These are phyloP conservation scores for Astatoreochromis straeleni DNA, from an alignment of 2,113 vertebrate genomes.

Conservation along the genomic window DNA sequence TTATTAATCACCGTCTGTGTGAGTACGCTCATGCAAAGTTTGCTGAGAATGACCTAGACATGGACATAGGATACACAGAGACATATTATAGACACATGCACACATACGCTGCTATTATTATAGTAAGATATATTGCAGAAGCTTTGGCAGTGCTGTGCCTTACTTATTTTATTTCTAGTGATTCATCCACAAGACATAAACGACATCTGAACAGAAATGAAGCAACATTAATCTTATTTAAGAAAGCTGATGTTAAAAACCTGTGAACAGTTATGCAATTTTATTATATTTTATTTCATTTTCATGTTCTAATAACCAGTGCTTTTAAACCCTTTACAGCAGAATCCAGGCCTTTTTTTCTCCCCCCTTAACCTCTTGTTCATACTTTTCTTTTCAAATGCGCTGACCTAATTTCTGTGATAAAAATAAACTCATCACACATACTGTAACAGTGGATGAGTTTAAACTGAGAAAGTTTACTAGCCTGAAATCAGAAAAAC, in stretches of 20 bases:
- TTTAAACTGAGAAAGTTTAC: not conserved
- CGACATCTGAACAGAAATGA: not conserved
- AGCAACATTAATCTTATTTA: not conserved
- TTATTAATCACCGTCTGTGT: not conserved
- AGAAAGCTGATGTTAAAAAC: not conserved
- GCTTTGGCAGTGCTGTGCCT: not conserved
- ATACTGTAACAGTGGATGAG: not conserved
- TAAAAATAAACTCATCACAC: not conserved
- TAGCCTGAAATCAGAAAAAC: not conserved
- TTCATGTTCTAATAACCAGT: not conserved
- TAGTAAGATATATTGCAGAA: not conserved
- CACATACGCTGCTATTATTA: not conserved
- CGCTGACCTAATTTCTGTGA: not conserved
- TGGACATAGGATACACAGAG: not conserved
- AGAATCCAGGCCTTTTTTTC: not conserved
- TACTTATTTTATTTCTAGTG: not conserved
- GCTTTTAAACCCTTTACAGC: not conserved
- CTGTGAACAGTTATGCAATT: not conserved
- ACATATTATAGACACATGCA: not conserved
- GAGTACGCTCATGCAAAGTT: not conserved
- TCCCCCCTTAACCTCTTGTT: not conserved
- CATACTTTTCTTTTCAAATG: not conserved
- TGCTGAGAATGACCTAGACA: not conserved
- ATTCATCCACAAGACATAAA: not conserved
- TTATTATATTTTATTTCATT: not conserved